Evolutionary conservation across 2,888 invertebrate species (phyloP).

Genomic region (Athripsodes cinereus): DNA sequence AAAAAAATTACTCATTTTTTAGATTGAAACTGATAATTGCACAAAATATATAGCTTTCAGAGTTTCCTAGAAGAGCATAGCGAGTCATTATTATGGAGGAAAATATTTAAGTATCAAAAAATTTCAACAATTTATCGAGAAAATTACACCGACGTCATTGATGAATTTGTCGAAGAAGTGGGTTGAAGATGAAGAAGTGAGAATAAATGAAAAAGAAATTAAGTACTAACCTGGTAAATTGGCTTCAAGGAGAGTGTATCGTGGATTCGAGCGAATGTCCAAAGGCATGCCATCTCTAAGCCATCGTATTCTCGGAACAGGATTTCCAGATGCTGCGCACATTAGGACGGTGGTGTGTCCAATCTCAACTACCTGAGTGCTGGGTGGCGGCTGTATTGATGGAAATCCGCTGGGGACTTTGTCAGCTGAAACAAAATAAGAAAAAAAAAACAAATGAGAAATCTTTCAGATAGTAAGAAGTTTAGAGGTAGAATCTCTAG

Average conservation of each 20-base stretch:
- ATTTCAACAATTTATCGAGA: neutral
- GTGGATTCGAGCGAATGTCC: constrained; percentile 72
- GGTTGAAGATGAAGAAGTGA: constrained; percentile 9
- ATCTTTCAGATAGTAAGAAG: no score
- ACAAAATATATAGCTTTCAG: no score
- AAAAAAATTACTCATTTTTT: no score
- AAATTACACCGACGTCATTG: no score
- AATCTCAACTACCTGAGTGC: constrained; percentile 92
- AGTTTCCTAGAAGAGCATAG: neutral
- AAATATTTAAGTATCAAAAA: neutral
- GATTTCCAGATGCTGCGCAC: constrained; percentile 84
- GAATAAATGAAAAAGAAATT: constrained; percentile 9
- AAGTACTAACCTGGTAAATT: constrained; percentile 61
- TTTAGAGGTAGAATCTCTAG: no score
- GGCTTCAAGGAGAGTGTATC: constrained; percentile 79
- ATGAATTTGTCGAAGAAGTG: no score
- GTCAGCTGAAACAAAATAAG: constrained; percentile 52
- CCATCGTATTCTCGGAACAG: constrained; percentile 83
- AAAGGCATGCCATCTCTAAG: constrained; percentile 88
- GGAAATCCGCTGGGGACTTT: constrained; percentile 92
- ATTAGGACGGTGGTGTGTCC: constrained; percentile 85
- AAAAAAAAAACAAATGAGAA: no score
- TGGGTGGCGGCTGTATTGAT: constrained; percentile 71
- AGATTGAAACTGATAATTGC: no score
- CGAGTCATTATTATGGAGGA: neutral